A percentile compares a stretch with the other conserved stretches of the same genome.
phyloP scores from a whole-genome alignment of 2,888 invertebrate genomes.

The Apotomis capreana region DNA sequence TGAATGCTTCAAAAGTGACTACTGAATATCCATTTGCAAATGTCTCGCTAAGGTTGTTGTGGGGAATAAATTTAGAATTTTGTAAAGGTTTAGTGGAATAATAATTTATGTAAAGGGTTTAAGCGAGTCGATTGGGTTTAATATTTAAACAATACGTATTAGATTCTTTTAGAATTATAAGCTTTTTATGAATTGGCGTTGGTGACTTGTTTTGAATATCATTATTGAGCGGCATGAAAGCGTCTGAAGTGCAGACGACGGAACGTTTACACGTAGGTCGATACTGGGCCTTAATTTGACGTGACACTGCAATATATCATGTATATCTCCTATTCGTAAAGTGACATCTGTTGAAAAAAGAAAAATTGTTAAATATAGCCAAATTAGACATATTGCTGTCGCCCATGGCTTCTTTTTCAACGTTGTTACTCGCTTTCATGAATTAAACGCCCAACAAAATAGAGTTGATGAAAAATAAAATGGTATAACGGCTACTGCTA shows the following conservation, averaged over 20 bases:
- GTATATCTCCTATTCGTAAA: too few relatives aligned
- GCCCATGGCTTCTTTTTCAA: too few relatives aligned
- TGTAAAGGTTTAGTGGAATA: neutral
- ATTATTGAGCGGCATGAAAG: neutral
- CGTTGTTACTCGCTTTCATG: too few relatives aligned
- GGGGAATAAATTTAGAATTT: conserved; percentile 24
- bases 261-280: conserved; percentile 76
- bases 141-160: neutral
- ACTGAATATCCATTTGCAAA: conserved; percentile 68
- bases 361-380: too few relatives aligned
- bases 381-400: too few relatives aligned
- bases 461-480: too few relatives aligned
- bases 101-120: conserved; percentile 3
- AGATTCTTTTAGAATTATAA: too few relatives aligned
- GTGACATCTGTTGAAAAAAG: too few relatives aligned
- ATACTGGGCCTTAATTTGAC: conserved; percentile 46
- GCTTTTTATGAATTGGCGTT: neutral
- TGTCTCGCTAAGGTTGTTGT: conserved; percentile 50
- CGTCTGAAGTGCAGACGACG: conserved; percentile 60
- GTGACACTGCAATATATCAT: too few relatives aligned
- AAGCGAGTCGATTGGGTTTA: neutral
- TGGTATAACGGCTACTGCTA: too few relatives aligned
- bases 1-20: conserved; percentile 68
- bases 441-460: too few relatives aligned
- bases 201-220: neutral